Evolutionary conservation across 2,113 vertebrate species (phyloP).

Genomic region (Scolopax mira): DNA sequence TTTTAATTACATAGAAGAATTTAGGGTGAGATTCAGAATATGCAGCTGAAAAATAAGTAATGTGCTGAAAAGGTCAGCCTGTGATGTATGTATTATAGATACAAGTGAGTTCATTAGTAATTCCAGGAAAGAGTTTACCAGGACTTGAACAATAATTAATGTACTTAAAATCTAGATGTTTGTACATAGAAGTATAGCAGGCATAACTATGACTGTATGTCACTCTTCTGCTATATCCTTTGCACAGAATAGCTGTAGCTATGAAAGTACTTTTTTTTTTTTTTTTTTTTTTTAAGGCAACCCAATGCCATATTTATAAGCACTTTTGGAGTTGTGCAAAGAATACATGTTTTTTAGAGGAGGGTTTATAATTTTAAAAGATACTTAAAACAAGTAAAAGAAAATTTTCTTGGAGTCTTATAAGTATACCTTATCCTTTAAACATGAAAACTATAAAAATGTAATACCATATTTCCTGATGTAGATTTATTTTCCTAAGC

Average conservation of each 20-base stretch:
- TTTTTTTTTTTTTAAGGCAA: neutral
- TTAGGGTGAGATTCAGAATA: neutral
- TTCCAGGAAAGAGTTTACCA: neutral
- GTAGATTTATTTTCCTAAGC: neutral
- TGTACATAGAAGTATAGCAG: neutral
- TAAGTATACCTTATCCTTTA: neutral
- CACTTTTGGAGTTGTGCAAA: neutral
- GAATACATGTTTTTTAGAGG: neutral
- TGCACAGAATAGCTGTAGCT: neutral
- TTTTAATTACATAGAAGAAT: neutral
- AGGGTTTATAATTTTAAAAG: neutral
- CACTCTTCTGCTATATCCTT: neutral
- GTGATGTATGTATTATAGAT: neutral
- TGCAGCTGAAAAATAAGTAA: neutral
- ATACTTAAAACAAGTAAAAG: neutral
- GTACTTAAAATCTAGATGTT: neutral
- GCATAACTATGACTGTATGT: rapidly evolving
- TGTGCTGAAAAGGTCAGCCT: neutral
- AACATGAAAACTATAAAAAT: neutral
- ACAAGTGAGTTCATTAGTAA: neutral
- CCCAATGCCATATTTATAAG: neutral
- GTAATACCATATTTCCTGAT: neutral
- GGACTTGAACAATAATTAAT: neutral
- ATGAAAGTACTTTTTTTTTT: neutral
- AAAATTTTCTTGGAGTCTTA: neutral